phyloP scores from a whole-genome alignment of 2,113 vertebrate genomes.

The Noturus placidus region DNA sequence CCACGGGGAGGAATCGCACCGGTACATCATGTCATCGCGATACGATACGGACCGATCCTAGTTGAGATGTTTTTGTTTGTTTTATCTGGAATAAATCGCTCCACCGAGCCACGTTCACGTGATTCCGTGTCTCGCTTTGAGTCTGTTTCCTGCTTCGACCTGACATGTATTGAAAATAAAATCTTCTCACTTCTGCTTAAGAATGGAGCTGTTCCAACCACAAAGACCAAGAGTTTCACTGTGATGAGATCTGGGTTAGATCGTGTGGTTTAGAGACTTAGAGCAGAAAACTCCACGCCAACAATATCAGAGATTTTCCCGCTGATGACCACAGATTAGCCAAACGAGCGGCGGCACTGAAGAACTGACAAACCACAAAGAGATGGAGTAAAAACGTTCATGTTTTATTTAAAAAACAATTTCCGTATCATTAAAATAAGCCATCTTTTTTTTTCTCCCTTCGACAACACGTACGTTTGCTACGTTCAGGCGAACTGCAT shows the following conservation, averaged over 20 bases:
- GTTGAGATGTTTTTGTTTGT: too few species aligned
- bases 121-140: not conserved
- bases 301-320: not conserved
- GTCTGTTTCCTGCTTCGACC: not conserved
- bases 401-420: constrained; percentile 72
- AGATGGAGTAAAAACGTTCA: constrained; percentile 62
- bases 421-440: constrained; percentile 74
- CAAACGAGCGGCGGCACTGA: not conserved
- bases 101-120: too few species aligned
- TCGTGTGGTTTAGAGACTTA: too few species aligned
- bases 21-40: too few species aligned
- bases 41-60: too few species aligned
- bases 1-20: too few species aligned
- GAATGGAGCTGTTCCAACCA: not conserved
- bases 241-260: not conserved
- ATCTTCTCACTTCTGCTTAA: not conserved
- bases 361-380: constrained; percentile 47
- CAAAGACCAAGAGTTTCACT: not conserved
- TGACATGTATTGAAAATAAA: not conserved
- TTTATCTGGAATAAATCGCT: not conserved
- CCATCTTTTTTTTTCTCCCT: constrained; percentile 54
- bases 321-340: not conserved
- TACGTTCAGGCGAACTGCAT: constrained; percentile 26
- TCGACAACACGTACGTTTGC: constrained; percentile 29
- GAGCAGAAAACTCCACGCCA: not conserved